A percentile compares a stretch with the other conserved stretches of the same genome.
These are phyloP conservation scores for Agrypnus murinus DNA, from an alignment of 2,888 invertebrate species.

Conservation along the genomic window DNA sequence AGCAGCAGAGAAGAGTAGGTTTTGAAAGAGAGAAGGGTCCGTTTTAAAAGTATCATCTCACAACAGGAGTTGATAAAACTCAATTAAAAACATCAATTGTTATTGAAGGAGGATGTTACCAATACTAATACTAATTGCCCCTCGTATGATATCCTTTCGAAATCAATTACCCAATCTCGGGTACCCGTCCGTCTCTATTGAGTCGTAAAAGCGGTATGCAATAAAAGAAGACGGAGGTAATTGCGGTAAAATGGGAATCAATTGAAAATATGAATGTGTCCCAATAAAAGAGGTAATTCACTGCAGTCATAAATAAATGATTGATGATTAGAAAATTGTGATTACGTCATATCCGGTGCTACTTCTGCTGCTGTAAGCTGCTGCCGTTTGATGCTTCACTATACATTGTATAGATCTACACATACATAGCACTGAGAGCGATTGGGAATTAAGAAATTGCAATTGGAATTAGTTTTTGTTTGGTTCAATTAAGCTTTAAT, in stretches of 20 bases:
- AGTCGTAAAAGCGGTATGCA: constrained; percentile 18
- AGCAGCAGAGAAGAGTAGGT: not conserved
- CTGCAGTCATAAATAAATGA: constrained; percentile 71
- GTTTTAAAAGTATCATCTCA: constrained; percentile 13
- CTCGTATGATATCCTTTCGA: constrained; percentile 55
- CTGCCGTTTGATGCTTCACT: constrained; percentile 13
- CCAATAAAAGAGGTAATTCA: constrained; percentile 63
- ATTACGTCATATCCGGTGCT: constrained; percentile 69
- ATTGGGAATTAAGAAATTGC: constrained; percentile 53
- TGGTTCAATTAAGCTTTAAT: constrained; percentile 35
- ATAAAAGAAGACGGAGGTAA: constrained; percentile 51
- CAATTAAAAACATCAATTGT: constrained; percentile 58
- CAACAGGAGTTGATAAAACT: constrained; percentile 44
- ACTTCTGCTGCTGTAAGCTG: not conserved
- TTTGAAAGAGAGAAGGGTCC: not conserved
- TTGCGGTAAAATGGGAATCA: constrained; percentile 54
- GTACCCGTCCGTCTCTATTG: constrained; percentile 40
- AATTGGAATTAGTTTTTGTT: constrained; percentile 45
- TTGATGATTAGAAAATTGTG: constrained; percentile 72
- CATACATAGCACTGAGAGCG: constrained; percentile 25
- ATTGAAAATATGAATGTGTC: constrained; percentile 56
- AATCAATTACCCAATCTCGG: constrained; percentile 46
- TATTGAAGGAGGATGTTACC: constrained; percentile 62
- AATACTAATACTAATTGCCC: constrained; percentile 59
- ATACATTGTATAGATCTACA: not conserved